Percentiles rank a stretch among this genome's conserved stretches.
phyloP scores from a whole-genome alignment of 2,113 vertebrate species.

The Bettongia penicillata region DNA sequence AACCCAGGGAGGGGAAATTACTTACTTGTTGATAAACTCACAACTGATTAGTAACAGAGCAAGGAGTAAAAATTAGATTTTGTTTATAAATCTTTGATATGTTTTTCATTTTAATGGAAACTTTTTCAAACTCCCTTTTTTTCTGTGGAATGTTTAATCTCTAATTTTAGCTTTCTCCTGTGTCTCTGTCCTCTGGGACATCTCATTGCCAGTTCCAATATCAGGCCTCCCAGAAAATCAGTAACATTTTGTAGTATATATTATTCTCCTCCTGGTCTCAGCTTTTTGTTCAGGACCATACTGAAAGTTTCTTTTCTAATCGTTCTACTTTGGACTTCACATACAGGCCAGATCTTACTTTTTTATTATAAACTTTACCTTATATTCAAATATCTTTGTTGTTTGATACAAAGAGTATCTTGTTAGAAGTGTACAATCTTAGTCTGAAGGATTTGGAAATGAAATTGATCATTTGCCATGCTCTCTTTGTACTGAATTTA shows the following conservation, averaged over 20 bases:
- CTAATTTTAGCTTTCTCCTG: conserved; percentile 54
- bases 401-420: neutral
- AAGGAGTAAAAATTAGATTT: neutral
- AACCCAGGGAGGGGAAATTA: neutral
- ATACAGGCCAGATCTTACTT: neutral
- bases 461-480: neutral
- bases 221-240: conserved; percentile 7
- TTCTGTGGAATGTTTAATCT: conserved; percentile 38
- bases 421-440: neutral
- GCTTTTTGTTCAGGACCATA: neutral
- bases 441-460: neutral
- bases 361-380: neutral
- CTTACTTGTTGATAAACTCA: neutral
- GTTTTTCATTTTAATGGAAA: conserved; percentile 39
- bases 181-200: conserved; percentile 9
- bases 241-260: conserved; percentile 37
- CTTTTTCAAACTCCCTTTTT: conserved; percentile 33
- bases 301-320: neutral
- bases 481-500: neutral
- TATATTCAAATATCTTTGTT: neutral
- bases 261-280: neutral
- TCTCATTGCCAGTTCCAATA: neutral
- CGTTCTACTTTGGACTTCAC: neutral
- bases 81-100: conserved; percentile 3
- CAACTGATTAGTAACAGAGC: neutral